These are phyloP conservation scores for Theodoxus fluviatilis DNA, from an alignment of 2,888 invertebrate genomes.

Conservation along the genomic window DNA sequence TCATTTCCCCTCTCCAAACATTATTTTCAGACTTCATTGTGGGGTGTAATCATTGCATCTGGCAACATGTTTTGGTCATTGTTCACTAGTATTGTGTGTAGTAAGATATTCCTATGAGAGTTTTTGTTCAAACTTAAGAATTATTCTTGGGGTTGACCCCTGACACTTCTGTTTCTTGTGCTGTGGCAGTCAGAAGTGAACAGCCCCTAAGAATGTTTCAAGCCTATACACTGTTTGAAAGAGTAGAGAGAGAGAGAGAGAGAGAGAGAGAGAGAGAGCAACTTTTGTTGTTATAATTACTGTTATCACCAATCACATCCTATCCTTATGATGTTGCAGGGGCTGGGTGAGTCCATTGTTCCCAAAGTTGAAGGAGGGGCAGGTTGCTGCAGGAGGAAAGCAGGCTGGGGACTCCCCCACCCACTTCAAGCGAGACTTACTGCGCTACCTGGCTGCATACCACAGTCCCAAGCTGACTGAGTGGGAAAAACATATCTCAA, in stretches of 20 bases:
- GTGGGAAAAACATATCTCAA: slow-evolving; percentile 78
- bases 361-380: slow-evolving; percentile 66
- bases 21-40: too few relatives aligned
- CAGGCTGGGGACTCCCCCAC: slow-evolving; percentile 81
- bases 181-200: too few relatives aligned
- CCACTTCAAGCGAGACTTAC: slow-evolving; percentile 79
- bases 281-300: background rate
- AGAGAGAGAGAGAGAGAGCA: background rate
- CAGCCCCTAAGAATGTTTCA: too few relatives aligned
- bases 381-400: slow-evolving; percentile 41
- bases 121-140: too few relatives aligned
- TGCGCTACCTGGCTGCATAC: slow-evolving; percentile 81
- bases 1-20: too few relatives aligned
- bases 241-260: background rate
- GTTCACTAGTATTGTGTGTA: too few relatives aligned
- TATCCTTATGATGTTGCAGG: slow-evolving; percentile 69
- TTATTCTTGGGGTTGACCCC: too few relatives aligned
- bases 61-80: too few relatives aligned
- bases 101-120: too few relatives aligned
- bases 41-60: too few relatives aligned
- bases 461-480: slow-evolving; percentile 73
- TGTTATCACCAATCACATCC: background rate
- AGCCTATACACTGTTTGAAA: too few relatives aligned
- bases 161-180: background rate
- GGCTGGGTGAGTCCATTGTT: slow-evolving; percentile 89